Percentiles rank a stretch among this genome's conserved stretches.
phyloP scores from a whole-genome alignment of 2,888 invertebrate genomes.

The Dione juno region DNA sequence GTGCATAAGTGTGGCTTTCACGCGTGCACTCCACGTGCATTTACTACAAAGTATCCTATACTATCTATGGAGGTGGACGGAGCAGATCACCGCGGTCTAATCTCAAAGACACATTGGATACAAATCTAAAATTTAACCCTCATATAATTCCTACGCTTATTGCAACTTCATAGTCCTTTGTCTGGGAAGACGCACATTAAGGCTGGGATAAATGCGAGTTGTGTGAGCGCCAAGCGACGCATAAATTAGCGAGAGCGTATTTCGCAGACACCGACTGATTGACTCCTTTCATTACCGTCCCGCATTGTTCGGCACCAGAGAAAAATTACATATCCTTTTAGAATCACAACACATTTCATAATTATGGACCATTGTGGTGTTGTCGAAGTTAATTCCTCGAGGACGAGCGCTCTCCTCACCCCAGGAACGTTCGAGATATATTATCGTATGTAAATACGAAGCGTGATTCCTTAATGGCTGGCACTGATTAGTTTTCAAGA shows the following conservation, averaged over 20 bases:
- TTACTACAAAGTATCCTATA: slow-evolving; percentile 13
- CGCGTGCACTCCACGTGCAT: slow-evolving; percentile 52
- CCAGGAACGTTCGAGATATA: slow-evolving; percentile 65
- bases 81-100: slow-evolving; percentile 12
- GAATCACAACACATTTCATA: slow-evolving; percentile 83
- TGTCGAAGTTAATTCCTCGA: slow-evolving; percentile 74
- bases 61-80: slow-evolving; percentile 1
- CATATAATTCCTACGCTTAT: slow-evolving; percentile 37
- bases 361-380: slow-evolving; percentile 82
- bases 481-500: slow-evolving; percentile 78
- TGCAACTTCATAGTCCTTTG: slow-evolving; percentile 65
- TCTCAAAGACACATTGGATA: slow-evolving; percentile 26
- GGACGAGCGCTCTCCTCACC: slow-evolving; percentile 66
- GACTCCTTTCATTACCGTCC: slow-evolving; percentile 81
- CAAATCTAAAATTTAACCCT: slow-evolving; percentile 41
- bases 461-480: slow-evolving; percentile 66
- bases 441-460: slow-evolving; percentile 64
- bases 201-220: slow-evolving; percentile 52
- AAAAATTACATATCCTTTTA: slow-evolving; percentile 76
- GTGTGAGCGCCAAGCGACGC: slow-evolving; percentile 55
- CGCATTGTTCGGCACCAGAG: slow-evolving; percentile 76
- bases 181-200: slow-evolving; percentile 59
- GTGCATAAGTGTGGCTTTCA: slow-evolving; percentile 57
- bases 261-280: slow-evolving; percentile 79
- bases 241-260: slow-evolving; percentile 76